Base-by-base conservation (phyloP, 2,888 invertebrate species). In the Hanleya hanleyi region DNA sequence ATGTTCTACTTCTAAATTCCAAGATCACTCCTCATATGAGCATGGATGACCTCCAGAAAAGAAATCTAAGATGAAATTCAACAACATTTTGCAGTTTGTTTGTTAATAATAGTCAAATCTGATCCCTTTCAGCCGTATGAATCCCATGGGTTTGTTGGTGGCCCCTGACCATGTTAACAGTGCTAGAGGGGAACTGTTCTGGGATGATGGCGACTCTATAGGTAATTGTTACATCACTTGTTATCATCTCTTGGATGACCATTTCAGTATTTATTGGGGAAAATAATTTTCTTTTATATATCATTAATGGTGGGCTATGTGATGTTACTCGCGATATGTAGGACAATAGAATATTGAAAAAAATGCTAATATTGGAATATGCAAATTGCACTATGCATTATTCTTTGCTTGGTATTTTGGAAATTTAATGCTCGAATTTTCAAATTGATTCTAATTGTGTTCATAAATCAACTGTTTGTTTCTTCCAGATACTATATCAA, bases 121-220 rank as follows among this genome's bases (percentile, higher is more conserved):
- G n/a, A n/a, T 84, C 82, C 89, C 1, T 77, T 77, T 57, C 75
- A 92, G 91, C 22, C 93, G 96, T 65, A 91, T 92, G 81, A 93
- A 93, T 41, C 93, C 93, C 61, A 92, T 96, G 74, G 93, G 94
- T 81, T 91, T 96, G 49, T 85, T 94, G 7, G 93, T 93, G 0
- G 94, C 93, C 0, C 92, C 94, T 0, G 93, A 94, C 83, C 82
- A 83, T 3, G 91, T 91, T n/a, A 86, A 83, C 32, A 94, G 94
- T 0, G 84, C 91, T 1, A 82, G 83, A 1, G 96, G 96, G 1
- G 92, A 93, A 65, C 91, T 96, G 0, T 96, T 94, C 91, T 96
- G 95, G 95, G 96, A 96, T 87, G 95, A 96, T 83, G 95, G 95
- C 0, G 94, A 95, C 74, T 94, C 94, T 74, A 69, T 1, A 95